Conservation (phyloP, 1,140 invertebrate species). For the Lasaia peninsularis region DNA sequence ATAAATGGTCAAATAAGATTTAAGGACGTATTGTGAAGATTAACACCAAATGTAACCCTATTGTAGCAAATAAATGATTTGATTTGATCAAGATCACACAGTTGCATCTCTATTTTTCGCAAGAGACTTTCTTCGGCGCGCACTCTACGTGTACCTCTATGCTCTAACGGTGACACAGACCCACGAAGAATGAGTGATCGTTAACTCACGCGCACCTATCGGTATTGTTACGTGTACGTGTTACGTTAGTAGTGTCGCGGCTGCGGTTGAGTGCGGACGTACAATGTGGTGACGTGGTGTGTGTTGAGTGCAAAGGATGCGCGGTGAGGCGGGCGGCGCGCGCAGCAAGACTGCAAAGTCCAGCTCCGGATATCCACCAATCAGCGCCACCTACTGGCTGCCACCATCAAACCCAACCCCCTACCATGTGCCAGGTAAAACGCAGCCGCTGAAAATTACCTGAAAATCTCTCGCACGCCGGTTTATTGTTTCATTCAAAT, state of each 20-base stretch:
- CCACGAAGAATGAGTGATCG: constrained; percentile 64
- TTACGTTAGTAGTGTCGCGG: constrained; percentile 56
- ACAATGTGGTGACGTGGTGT: constrained; percentile 53
- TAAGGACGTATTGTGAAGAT: no score
- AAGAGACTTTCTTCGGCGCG: background rate
- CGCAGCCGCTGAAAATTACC: constrained; percentile 15
- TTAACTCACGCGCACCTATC: constrained; percentile 65
- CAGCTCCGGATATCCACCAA: constrained; percentile 82
- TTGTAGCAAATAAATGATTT: no score
- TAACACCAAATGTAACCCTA: no score
- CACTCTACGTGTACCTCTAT: background rate
- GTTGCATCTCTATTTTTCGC: no score
- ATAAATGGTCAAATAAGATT: no score
- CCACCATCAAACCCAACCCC: constrained; percentile 85
- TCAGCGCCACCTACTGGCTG: constrained; percentile 88
- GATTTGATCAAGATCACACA: no score
- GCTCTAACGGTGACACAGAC: constrained; percentile 48
- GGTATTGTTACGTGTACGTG: constrained; percentile 35
- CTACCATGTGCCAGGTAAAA: constrained; percentile 87
- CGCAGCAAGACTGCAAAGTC: constrained; percentile 60
- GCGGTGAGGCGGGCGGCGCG: constrained; percentile 63
- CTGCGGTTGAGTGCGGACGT: constrained; percentile 64
- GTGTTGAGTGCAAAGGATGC: constrained; percentile 61
- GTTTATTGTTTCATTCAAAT: background rate
- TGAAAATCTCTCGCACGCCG: background rate